Evolutionary conservation across 35 echinoderm and acorn worm genomes (phyloP).

Genomic region (Acanthaster planci): DNA sequence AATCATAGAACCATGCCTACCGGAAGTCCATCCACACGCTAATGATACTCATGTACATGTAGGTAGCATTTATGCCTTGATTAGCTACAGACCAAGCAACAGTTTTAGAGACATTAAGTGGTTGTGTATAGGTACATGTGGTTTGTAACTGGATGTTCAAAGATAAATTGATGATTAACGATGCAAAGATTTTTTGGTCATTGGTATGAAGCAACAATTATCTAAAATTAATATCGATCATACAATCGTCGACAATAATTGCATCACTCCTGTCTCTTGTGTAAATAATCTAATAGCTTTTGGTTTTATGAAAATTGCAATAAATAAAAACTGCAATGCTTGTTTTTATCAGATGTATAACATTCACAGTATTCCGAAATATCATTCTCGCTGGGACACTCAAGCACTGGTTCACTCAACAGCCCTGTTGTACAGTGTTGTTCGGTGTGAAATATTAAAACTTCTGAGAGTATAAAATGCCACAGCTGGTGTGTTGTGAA

Average conservation of each 20-base stretch:
- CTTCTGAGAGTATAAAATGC: background rate
- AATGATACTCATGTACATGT: slow-evolving; percentile 20
- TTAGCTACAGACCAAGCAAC: background rate
- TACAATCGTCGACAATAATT: no score
- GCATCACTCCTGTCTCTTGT: background rate
- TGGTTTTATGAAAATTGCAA: background rate
- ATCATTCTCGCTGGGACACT: background rate
- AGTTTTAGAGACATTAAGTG: background rate
- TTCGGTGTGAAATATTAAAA: background rate
- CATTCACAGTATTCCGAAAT: background rate
- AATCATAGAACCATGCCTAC: background rate
- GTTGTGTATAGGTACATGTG: background rate
- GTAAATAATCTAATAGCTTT: background rate
- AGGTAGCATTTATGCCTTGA: slow-evolving; percentile 10
- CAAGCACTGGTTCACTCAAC: background rate
- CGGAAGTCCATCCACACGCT: background rate
- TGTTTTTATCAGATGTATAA: background rate
- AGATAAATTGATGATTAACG: background rate
- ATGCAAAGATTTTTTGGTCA: background rate
- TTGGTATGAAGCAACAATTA: background rate
- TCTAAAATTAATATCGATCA: no score
- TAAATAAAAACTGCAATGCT: background rate
- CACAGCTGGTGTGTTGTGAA: background rate
- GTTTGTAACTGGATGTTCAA: background rate
- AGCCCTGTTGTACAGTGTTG: background rate